Percentiles rank a stretch among this genome's conserved stretches.
These are phyloP conservation scores for Pteria penguin DNA, from an alignment of 2,888 invertebrate genomes.

Conservation along the genomic window DNA sequence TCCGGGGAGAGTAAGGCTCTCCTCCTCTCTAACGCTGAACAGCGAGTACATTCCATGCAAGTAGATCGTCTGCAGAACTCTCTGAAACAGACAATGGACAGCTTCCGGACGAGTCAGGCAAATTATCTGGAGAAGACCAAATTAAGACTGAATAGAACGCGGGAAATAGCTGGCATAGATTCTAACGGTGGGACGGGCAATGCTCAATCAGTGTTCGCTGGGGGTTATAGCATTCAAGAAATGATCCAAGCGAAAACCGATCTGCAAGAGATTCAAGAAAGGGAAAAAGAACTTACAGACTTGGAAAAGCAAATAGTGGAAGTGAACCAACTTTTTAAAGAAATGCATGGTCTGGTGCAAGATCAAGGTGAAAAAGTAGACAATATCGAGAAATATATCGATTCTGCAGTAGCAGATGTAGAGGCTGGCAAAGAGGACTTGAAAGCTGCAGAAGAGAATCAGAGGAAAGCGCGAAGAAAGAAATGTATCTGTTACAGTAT, in stretches of 20 bases:
- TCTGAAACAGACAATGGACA: conserved; percentile 59
- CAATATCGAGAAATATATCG: conserved; percentile 64
- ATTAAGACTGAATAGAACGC: conserved; percentile 59
- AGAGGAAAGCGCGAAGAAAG: conserved; percentile 56
- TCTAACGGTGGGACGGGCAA: conserved; percentile 37
- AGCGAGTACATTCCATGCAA: conserved; percentile 45
- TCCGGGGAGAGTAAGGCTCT: conserved; percentile 32
- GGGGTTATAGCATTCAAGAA: conserved; percentile 64
- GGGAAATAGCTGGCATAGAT: conserved; percentile 56
- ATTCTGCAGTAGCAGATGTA: conserved; percentile 55
- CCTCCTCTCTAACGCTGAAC: conserved; percentile 33
- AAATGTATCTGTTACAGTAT: conserved; percentile 60
- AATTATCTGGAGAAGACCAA: conserved; percentile 69
- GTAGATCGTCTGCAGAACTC: conserved; percentile 59
- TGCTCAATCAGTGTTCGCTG: conserved; percentile 53
- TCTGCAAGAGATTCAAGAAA: conserved; percentile 62
- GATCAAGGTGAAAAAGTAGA: conserved; percentile 70
- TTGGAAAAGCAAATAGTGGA: conserved; percentile 68
- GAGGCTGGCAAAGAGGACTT: conserved; percentile 59
- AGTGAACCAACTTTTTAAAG: conserved; percentile 70
- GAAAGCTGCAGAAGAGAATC: conserved; percentile 50
- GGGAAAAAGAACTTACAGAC: conserved; percentile 65
- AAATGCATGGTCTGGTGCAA: conserved; percentile 65
- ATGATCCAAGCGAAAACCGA: conserved; percentile 63
- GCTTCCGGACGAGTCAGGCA: conserved; percentile 64